Base-by-base conservation (phyloP, 2,888 invertebrate genomes). In the Ashinkailepas kermadecensis region DNA sequence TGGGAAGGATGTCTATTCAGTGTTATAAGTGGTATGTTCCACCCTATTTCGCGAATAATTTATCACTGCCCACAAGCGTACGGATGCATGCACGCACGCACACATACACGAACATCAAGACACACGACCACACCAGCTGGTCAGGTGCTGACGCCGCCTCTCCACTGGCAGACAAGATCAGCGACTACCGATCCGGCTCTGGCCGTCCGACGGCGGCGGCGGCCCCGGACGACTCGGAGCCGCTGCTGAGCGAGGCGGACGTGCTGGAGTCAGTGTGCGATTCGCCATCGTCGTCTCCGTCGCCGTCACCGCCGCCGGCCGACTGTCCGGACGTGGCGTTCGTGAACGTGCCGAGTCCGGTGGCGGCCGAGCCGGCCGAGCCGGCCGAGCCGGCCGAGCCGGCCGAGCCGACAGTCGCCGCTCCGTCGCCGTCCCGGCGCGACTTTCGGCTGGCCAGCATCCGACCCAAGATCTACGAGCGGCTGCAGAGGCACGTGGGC, bases 361-460 rank as follows among this genome's bases (percentile, higher is more conserved):
- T 74, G 54, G 56, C 74, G 54, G 74, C 74, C 11, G 39, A 39
- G 70, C 70, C 39, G 8, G 23, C 23, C 23, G 65, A 65, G 18
- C 23, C 65, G 23, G 59, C 59, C 15, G 13, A 8, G 59, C n/a
- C n/a, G 65, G 65, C 65, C 8, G 65, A 15, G 65, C n/a, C 65
- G 8, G 23, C 23, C 23, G 65, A 65, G 18, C 23, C 65, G 23
- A 18, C 23, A n/a, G 23, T 8, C 11, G 1, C 65, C 10, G 0
- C 23, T 21, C 56, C 56, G 54, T 56, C 74, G 56, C 74, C 74
- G 18, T 54, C 54, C 7, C 74, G 74, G 3, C 74, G 74, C 21
- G 74, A 74, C 18, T 74, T 74, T 21, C 54, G 56, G 21, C 74
- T 74, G 56, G 74, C 74, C 74, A 74, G 56, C n/a, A 74, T 74